Base-by-base conservation (phyloP, 2,113 vertebrate species). In the Onychostoma macrolepis region DNA sequence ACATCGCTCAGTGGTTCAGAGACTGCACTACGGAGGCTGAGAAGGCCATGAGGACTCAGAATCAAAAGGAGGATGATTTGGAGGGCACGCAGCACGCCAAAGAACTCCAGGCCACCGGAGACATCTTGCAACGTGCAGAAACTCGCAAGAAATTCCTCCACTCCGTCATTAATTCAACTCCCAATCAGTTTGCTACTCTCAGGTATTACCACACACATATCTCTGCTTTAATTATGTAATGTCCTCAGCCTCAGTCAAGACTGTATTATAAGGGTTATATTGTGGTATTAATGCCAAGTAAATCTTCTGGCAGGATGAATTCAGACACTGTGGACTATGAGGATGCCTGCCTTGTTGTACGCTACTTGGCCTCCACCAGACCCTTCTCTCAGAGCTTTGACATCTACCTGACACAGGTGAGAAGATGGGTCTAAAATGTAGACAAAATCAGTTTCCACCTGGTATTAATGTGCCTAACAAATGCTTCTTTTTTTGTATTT, bases 301-400 rank as follows among this genome's bases (percentile, higher is more conserved):
- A 80, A 41, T 17, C 24, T 26, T 41, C 8, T 80, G 30, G 21
- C 91, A 99, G 97, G 95, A 97, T 98, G 95, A 97, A 96, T 94
- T 98, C 97, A 90, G 97, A 97, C 94, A 97, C 96, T 91, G 98
- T 99, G 95, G 97, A 98, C 93, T 99, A 99, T 45, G 96, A 98
- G 41, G 98, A 99, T 92, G 96, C 97, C 83, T 97, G 97, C 94
- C 95, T 99, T 94, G 97, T 99, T 85, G 98, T 99, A 94, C 97
- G 98, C 93, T 99, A 99, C 95, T 97, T 99, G 96, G 98, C 98
- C 97, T 99, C 98, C 92, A 99, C 98, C 98, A 99, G 98, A 97
- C 98, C 98, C 45, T 99, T 99, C 94, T 96, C 97, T 93, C 98
- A 99, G 96, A 99, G 97, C 95, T 99, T 99, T 93, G 98, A 99